Evolutionary conservation across 2,797 vertebrate species (phyloP), one percentile per base, ranked within the genome.

Genomic region (Paratrypauchen microcephalus): DNA sequence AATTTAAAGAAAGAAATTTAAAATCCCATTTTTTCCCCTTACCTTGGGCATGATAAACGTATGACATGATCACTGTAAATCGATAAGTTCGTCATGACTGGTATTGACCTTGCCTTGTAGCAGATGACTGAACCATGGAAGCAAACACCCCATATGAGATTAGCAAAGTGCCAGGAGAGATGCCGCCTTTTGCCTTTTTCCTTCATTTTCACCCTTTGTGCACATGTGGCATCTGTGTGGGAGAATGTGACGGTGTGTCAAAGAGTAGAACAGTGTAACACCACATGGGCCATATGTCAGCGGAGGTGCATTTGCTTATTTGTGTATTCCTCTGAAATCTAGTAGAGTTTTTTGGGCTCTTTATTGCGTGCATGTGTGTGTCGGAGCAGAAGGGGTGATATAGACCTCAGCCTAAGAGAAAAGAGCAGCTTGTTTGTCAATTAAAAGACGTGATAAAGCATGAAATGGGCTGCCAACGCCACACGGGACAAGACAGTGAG

Each of bases 381-480:
- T 86, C 73, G 84, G 79, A 86, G 86, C 72, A 30, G 70, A 77
- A 79, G 79, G 86, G 70, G 84, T 90, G 91, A 94, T 94, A 94
- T 93, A 94, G 93, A 94, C 92, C 92, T 94, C 93, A 93, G 90
- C 89, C 88, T 92, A 93, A 93, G 90, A 93, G 92, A 94, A 93
- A 94, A 93, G 93, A 93, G 92, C 92, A 93, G 91, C 92, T 93
- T 93, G 93, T 94, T 94, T 94, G 93, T 94, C 93, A 94, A 93
- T 94, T 94, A 94, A 93, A 93, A 94, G 92, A 94, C 83, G 92
- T 94, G 94, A 94, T 94, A 94, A 94, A 93, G 93, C 93, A 93
- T 94, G 93, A 94, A 94, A 94, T 93, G 92, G 91, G 89, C 92
- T 93, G 92, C 92, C 92, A 93, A 83, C 88, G 84, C 89, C 91